Percentiles rank a stretch among this genome's conserved stretches.
Evolutionary conservation across 2,797 vertebrate species (phyloP).

Genomic region (Helicolenus hilgendorfi): DNA sequence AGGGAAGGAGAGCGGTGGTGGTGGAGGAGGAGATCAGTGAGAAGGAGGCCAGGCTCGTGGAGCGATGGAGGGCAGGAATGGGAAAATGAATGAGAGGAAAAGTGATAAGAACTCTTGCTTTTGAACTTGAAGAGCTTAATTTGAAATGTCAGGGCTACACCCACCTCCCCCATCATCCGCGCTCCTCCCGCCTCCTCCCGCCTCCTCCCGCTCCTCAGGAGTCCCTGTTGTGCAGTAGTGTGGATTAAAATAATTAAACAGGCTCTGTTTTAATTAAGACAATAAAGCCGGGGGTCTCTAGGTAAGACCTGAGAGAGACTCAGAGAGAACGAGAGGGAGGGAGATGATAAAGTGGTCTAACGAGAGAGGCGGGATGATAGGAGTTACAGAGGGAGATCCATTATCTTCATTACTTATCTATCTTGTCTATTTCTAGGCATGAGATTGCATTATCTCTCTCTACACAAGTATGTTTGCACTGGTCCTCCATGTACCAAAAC

Average conservation of each 20-base stretch:
- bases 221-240: conserved; percentile 85
- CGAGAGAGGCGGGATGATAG: conserved; percentile 79
- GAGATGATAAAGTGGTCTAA: conserved; percentile 80
- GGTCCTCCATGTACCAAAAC: conserved; percentile 36
- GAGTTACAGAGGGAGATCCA: conserved; percentile 72
- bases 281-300: conserved; percentile 85
- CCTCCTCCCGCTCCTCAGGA: conserved; percentile 55
- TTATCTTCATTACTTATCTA: conserved; percentile 81
- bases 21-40: conserved; percentile 66
- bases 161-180: neutral
- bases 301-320: conserved; percentile 78
- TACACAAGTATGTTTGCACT: conserved; percentile 48
- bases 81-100: conserved; percentile 78
- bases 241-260: conserved; percentile 89
- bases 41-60: conserved; percentile 56
- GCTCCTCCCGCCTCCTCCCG: neutral
- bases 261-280: conserved; percentile 90
- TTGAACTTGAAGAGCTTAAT: conserved; percentile 87
- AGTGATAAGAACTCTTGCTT: conserved; percentile 85
- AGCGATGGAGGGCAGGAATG: conserved; percentile 71
- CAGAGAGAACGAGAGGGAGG: conserved; percentile 49
- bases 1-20: conserved; percentile 11
- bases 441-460: conserved; percentile 61
- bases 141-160: conserved; percentile 85
- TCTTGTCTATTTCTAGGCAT: conserved; percentile 70